Conservation (phyloP, 2,888 invertebrate genomes). For the Leptura quadrifasciata region DNA sequence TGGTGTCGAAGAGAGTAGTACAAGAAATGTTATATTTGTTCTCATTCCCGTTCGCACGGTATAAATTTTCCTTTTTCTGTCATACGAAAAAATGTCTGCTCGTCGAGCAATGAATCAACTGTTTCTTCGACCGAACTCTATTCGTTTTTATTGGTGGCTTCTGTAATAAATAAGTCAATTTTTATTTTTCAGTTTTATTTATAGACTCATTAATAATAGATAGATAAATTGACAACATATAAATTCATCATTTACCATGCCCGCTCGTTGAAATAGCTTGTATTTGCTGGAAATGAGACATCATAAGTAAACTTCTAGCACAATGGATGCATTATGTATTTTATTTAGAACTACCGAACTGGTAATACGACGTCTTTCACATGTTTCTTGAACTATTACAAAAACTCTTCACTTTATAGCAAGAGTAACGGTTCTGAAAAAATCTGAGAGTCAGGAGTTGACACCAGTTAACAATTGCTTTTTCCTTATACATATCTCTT, state of each 20-base stretch:
- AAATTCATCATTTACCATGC: conserved; percentile 55
- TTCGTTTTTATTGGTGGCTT: conserved; percentile 62
- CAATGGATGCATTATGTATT: conserved; percentile 56
- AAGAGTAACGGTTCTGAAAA: conserved; percentile 10
- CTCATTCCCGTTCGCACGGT: conserved; percentile 70
- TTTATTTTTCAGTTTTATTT: conserved; percentile 62
- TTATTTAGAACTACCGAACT: conserved; percentile 27
- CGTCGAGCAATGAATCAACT: conserved; percentile 60
- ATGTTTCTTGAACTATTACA: conserved; percentile 23
- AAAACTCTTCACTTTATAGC: conserved; percentile 23
- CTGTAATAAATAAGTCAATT: conserved; percentile 64
- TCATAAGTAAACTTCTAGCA: conserved; percentile 49
- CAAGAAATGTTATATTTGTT: conserved; percentile 70
- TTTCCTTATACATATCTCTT: conserved; percentile 8
- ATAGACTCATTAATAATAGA: conserved; percentile 64
- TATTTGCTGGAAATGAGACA: conserved; percentile 57
- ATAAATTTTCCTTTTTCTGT: conserved; percentile 68
- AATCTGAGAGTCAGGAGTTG: not conserved
- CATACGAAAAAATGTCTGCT: conserved; percentile 59
- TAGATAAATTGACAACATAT: conserved; percentile 55
- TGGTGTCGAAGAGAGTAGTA: conserved; percentile 66
- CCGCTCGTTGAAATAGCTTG: conserved; percentile 27
- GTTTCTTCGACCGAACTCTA: conserved; percentile 52
- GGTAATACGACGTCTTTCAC: conserved; percentile 34
- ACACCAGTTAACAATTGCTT: conserved; percentile 14